Evolutionary conservation across 2,888 invertebrate genomes (phyloP).

Genomic region (Callosobruchus maculatus): DNA sequence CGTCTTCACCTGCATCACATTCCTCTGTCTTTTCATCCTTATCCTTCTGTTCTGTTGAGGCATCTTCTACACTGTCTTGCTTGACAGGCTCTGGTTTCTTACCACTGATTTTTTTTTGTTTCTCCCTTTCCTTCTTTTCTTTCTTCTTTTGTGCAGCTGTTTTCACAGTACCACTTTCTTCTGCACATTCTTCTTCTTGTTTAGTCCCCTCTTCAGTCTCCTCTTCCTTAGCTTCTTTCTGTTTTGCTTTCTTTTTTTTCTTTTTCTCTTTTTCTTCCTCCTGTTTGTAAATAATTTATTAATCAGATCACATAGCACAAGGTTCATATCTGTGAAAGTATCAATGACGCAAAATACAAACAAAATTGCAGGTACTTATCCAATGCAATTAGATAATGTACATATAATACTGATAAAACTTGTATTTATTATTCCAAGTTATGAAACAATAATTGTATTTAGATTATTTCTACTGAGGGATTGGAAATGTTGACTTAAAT

Average conservation of each 20-base stretch:
- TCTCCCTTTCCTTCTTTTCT: constrained; percentile 81
- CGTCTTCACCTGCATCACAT: constrained; percentile 46
- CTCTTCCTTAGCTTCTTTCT: constrained; percentile 27
- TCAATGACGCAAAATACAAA: too few relatives aligned
- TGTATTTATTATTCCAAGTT: too few relatives aligned
- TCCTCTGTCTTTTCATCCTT: constrained; percentile 51
- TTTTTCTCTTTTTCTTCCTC: constrained; percentile 42
- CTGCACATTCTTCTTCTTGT: constrained; percentile 52
- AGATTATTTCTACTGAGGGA: too few relatives aligned
- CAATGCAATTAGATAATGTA: too few relatives aligned
- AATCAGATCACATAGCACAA: too few relatives aligned
- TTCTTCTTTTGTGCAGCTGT: constrained; percentile 86
- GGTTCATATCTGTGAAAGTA: too few relatives aligned
- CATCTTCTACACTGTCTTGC: constrained; percentile 20
- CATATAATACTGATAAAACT: too few relatives aligned
- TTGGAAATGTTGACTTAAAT: too few relatives aligned
- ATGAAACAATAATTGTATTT: too few relatives aligned
- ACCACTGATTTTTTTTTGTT: constrained; percentile 68
- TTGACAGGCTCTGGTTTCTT: constrained; percentile 44
- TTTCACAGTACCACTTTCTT: constrained; percentile 63
- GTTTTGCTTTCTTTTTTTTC: constrained; percentile 24
- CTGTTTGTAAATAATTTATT: constrained; percentile 27
- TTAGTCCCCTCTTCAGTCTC: constrained; percentile 31
- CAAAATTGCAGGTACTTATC: too few relatives aligned
- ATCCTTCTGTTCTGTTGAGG: constrained; percentile 49